Conservation (phyloP, 2,797 vertebrate genomes). For the Crenichthys baileyi region DNA sequence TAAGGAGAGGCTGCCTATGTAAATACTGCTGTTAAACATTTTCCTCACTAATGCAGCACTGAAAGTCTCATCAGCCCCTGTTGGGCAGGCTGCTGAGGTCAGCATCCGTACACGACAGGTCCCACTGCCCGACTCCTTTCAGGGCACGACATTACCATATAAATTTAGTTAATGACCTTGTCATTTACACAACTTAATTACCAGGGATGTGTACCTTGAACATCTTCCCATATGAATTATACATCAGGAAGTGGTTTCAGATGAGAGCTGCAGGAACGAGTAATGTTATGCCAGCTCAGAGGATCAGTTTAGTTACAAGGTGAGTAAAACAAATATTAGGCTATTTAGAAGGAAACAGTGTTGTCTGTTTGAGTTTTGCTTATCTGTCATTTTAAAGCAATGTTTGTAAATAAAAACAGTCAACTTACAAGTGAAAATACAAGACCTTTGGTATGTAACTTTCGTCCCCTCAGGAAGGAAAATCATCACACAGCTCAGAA, state of each 20-base stretch:
- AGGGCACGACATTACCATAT: slow-evolving; percentile 77
- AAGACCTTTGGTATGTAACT: not conserved
- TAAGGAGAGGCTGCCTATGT: slow-evolving; percentile 50
- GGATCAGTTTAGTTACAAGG: slow-evolving; percentile 13
- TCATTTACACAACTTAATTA: slow-evolving; percentile 82
- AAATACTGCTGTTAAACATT: slow-evolving; percentile 78
- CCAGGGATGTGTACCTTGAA: slow-evolving; percentile 64
- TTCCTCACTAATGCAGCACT: slow-evolving; percentile 74
- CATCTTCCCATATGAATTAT: slow-evolving; percentile 75
- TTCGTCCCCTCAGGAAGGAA: not conserved
- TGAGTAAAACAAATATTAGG: slow-evolving; percentile 25
- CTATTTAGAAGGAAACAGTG: slow-evolving; percentile 6
- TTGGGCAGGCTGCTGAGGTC: slow-evolving; percentile 76
- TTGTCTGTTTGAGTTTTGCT: not conserved
- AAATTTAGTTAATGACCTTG: slow-evolving; percentile 84
- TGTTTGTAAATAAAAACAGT: not conserved
- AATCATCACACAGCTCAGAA: not conserved
- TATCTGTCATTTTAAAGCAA: not conserved
- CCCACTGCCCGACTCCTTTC: slow-evolving; percentile 61
- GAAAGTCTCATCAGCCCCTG: slow-evolving; percentile 71
- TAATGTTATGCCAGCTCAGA: slow-evolving; percentile 24
- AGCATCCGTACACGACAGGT: slow-evolving; percentile 70
- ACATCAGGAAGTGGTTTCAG: slow-evolving; percentile 58
- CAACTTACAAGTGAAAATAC: not conserved
- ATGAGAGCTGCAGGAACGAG: slow-evolving; percentile 29